phyloP scores from a whole-genome alignment of 1,140 invertebrate genomes.

The Theocolax elegans region DNA sequence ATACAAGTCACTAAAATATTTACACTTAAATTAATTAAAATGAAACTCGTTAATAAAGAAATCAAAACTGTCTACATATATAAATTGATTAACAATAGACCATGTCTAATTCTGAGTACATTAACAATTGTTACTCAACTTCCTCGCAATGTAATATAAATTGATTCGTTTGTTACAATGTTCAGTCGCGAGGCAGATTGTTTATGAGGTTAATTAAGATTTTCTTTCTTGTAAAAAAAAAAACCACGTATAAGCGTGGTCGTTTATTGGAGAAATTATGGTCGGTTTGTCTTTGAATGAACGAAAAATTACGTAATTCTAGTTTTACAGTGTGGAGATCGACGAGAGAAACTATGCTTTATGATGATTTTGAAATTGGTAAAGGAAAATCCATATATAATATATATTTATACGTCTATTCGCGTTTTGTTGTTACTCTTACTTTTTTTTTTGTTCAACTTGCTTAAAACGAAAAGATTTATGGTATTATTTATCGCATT shows the following conservation, averaged over 20 bases:
- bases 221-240: not conserved
- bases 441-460: too few species aligned
- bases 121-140: constrained; percentile 8
- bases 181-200: not conserved
- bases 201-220: constrained; percentile 17
- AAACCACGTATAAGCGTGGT: not conserved
- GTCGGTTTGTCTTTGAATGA: constrained; percentile 3
- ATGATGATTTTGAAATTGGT: not conserved
- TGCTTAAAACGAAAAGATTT: too few species aligned
- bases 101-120: too few species aligned
- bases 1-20: too few species aligned
- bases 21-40: too few species aligned
- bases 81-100: too few species aligned
- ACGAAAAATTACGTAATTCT: not conserved
- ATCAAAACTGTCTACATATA: too few species aligned
- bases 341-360: not conserved
- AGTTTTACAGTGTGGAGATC: constrained; percentile 3
- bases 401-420: too few species aligned
- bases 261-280: not conserved
- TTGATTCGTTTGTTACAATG: not conserved
- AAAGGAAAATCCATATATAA: too few species aligned
- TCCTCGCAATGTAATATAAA: not conserved
- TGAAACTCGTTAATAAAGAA: too few species aligned
- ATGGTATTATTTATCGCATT: too few species aligned
- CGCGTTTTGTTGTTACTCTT: too few species aligned